A percentile compares a stretch with the other conserved stretches of the same genome.
Conservation (phyloP, 2,113 vertebrate genomes). For the Limanda limanda region DNA sequence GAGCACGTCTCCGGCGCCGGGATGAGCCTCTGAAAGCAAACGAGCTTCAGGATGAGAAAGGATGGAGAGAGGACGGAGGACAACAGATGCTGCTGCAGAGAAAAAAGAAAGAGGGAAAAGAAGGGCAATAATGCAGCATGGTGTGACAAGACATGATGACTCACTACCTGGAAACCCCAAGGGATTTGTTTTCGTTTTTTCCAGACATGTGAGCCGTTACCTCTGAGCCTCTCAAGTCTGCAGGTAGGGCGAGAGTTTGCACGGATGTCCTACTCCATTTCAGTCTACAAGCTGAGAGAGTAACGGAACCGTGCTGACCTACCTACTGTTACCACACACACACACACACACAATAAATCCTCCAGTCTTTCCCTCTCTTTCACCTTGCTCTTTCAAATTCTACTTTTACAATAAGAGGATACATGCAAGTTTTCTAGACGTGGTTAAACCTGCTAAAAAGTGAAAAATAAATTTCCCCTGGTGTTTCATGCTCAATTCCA, state of each 20-base stretch:
- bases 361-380: not conserved
- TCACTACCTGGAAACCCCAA: not conserved
- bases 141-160: slow-evolving; percentile 27
- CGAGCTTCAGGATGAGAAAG: slow-evolving; percentile 17
- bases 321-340: slow-evolving; percentile 14
- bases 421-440: too few relatives aligned
- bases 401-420: not conserved
- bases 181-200: slow-evolving; percentile 28
- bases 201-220: slow-evolving; percentile 21
- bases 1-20: slow-evolving; percentile 37
- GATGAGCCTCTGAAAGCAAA: slow-evolving; percentile 39
- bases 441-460: too few relatives aligned
- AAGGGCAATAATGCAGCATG: slow-evolving; percentile 6
- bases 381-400: not conserved
- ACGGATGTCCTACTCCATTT: slow-evolving; percentile 61
- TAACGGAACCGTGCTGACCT: slow-evolving; percentile 43
- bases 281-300: slow-evolving; percentile 44
- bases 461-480: too few relatives aligned
- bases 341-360: not conserved
- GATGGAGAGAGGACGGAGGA: slow-evolving; percentile 14
- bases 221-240: slow-evolving; percentile 39
- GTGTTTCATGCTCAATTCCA: too few relatives aligned
- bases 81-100: slow-evolving; percentile 7
- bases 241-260: slow-evolving; percentile 42
- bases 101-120: not conserved